These are phyloP conservation scores for Oreonectes daqikongensis DNA, from an alignment of 2,797 vertebrate genomes.

Conservation along the genomic window DNA sequence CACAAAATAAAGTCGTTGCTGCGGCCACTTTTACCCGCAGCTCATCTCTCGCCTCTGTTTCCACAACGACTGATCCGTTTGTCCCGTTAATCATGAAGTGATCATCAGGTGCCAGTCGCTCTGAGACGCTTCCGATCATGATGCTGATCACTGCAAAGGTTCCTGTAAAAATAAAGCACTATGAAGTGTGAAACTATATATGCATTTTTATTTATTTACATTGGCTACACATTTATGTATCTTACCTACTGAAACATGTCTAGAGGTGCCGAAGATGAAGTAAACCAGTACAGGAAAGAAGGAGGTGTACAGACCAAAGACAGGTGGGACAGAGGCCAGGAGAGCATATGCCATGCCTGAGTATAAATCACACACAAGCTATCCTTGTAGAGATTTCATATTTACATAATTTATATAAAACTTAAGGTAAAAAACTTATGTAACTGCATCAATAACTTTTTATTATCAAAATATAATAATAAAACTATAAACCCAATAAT, in stretches of 20 bases:
- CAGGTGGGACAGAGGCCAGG: conserved; percentile 74
- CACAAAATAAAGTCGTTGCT: conserved; percentile 79
- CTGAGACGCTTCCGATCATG: conserved; percentile 88
- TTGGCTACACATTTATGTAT: neutral
- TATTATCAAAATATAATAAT: too few species aligned
- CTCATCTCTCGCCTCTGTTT: conserved; percentile 65
- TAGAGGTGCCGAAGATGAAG: conserved; percentile 79
- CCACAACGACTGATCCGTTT: conserved; percentile 41
- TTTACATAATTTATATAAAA: too few species aligned
- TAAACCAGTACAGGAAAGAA: conserved; percentile 78
- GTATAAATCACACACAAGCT: neutral
- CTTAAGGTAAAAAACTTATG: too few species aligned
- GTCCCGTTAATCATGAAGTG: conserved; percentile 70
- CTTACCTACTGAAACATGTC: conserved; percentile 80
- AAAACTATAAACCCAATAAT: too few species aligned
- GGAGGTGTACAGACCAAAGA: conserved; percentile 78
- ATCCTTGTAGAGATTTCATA: too few species aligned
- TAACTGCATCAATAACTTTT: too few species aligned
- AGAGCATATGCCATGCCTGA: conserved; percentile 81
- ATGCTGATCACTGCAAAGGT: conserved; percentile 92
- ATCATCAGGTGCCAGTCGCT: conserved; percentile 78
- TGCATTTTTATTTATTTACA: too few species aligned
- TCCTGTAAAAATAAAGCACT: conserved; percentile 70
- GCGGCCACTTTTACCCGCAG: conserved; percentile 81
- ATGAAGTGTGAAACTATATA: too few species aligned